Base-by-base conservation (phyloP, 2,797 vertebrate genomes). In the Petrocephalus schoutedeni region DNA sequence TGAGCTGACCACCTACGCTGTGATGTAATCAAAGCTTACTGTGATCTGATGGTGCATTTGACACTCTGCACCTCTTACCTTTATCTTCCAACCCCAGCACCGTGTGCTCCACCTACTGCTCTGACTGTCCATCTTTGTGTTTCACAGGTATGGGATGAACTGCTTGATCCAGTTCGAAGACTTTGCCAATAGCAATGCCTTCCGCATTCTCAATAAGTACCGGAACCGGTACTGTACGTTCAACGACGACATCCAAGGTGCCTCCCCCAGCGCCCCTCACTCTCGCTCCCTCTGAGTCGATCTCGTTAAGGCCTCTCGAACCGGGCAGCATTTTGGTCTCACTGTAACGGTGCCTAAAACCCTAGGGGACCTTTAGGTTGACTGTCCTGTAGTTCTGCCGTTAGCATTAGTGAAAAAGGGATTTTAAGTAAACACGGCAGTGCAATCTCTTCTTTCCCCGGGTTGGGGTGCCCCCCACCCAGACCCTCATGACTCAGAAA, bases 81-180 rank as follows among this genome's bases (percentile, higher is more conserved):
- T 4, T 54, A 54, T 9, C 16, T 53, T 84, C 41, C 6, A 23
- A 77, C 1, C 14, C 36, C 36, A n/a, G 14, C 16, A 19, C 32
- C 16, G 0, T 54, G 53, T 36, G 84, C 21, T 19, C 59, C 87
- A 64, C 41, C 0, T 28, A 3, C 59, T 4, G 36, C 45, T 85
- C 9, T 91, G 85, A 90, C 45, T 6, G 6, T 14, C 67, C 14
- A 0, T 32, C 7, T 28, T 82, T n/a, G 41, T 83, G 45, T 83
- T 9, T 21, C 21, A 2, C 94, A 99, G 98, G 93, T 99, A 99
- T 0, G 97, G 98, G 88, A 98, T 98, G 96, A 98, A 95, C 92
- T 99, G 98, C 89, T 95, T 99, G 56, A 97, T 99, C 91, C 98
- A 99, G 93, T 99, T 99, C 94, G 98, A 99, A 94, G 98, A 99